A percentile compares a stretch with the other conserved stretches of the same genome.
Evolutionary conservation across 1,140 invertebrate species (phyloP).

Genomic region (Steinernema khuongi): DNA sequence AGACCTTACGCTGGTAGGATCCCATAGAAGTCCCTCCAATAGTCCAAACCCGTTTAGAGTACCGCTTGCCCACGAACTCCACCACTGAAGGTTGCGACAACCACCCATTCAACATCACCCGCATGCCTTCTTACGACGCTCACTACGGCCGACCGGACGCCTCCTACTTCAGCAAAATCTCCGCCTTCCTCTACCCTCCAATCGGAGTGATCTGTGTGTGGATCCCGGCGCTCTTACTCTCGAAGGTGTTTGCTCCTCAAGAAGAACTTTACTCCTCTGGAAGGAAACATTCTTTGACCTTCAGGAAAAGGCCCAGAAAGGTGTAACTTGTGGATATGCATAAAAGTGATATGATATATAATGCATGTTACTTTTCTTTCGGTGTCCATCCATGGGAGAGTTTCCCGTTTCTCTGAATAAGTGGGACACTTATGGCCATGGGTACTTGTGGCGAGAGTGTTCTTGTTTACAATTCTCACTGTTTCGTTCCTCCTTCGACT

Average conservation of each 20-base stretch:
- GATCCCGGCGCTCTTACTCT: constrained; percentile 20
- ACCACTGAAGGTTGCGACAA: no score
- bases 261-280: constrained; percentile 18
- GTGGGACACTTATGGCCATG: no score
- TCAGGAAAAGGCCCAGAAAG: no score
- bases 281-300: neutral
- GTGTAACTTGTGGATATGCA: no score
- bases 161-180: neutral
- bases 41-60: neutral
- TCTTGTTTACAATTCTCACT: no score
- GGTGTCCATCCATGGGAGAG: no score
- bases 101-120: no score
- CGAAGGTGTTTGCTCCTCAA: constrained; percentile 41
- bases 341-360: no score
- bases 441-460: no score
- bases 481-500: no score
- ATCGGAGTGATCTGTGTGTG: neutral
- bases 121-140: neutral
- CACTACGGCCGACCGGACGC: neutral
- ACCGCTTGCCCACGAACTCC: neutral
- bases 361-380: no score
- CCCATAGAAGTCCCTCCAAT: neutral
- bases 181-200: neutral
- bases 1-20: neutral
- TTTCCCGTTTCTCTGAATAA: no score